These are phyloP conservation scores for Tillus elongatus DNA, from an alignment of 2,888 invertebrate species.

Conservation along the genomic window DNA sequence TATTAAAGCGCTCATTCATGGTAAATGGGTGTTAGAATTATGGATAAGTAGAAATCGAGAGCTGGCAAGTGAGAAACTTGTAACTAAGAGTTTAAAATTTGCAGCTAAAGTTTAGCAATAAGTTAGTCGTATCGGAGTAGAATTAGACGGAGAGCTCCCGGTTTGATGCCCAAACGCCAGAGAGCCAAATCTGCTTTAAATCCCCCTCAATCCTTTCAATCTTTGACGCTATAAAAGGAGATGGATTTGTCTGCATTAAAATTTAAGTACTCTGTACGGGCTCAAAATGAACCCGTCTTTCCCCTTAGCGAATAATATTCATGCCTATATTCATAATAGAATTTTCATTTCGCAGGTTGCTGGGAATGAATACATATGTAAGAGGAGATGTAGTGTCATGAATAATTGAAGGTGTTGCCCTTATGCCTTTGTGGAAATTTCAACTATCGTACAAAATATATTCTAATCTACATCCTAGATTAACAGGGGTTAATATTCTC, in stretches of 20 bases:
- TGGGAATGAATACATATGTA: too few relatives aligned
- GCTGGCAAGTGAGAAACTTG: constrained; percentile 19
- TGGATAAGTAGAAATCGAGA: constrained; percentile 21
- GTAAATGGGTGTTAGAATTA: constrained; percentile 16
- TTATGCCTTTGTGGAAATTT: too few relatives aligned
- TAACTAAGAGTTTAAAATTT: constrained; percentile 22
- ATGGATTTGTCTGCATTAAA: constrained; percentile 1
- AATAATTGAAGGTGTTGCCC: too few relatives aligned
- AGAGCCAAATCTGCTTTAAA: constrained; percentile 1
- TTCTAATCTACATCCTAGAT: too few relatives aligned
- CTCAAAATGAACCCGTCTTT: too few relatives aligned
- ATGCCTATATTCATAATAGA: too few relatives aligned
- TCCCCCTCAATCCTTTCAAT: background rate
- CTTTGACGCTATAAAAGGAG: constrained; percentile 1
- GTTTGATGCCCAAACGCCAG: constrained; percentile 12
- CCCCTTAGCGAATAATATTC: too few relatives aligned
- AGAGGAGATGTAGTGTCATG: too few relatives aligned
- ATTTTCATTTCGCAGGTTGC: too few relatives aligned
- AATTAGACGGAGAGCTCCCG: constrained; percentile 14
- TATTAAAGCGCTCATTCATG: constrained; percentile 12
- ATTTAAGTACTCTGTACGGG: too few relatives aligned
- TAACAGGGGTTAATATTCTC: too few relatives aligned
- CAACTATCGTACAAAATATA: too few relatives aligned
- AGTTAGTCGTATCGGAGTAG: constrained; percentile 23
- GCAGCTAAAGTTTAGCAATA: constrained; percentile 23